Conservation (phyloP, 2,888 invertebrate species). For the Neuroscelio doddi region DNA sequence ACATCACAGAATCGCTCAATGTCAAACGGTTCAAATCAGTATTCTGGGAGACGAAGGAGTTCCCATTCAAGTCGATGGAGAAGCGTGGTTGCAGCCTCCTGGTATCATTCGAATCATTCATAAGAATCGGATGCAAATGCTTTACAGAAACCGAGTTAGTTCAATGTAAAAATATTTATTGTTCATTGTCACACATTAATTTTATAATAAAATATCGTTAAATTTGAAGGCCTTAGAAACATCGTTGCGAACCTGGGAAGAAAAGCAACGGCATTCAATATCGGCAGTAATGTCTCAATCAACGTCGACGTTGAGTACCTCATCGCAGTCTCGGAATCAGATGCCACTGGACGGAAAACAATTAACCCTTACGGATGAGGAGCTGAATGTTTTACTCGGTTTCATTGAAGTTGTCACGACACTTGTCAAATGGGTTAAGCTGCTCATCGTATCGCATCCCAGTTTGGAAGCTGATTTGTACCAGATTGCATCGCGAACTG, state of each 20-base stretch:
- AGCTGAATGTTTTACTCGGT: slow-evolving; percentile 81
- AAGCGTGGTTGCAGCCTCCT: slow-evolving; percentile 98
- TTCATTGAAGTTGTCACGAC: slow-evolving; percentile 89
- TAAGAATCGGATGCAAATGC: slow-evolving; percentile 97
- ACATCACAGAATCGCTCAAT: slow-evolving; percentile 97
- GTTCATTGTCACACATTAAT: slow-evolving; percentile 4
- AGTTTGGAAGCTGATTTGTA: slow-evolving; percentile 83
- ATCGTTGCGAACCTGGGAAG: slow-evolving; percentile 90
- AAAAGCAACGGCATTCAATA: slow-evolving; percentile 79
- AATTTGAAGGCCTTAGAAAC: slow-evolving; percentile 83
- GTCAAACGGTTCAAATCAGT: slow-evolving; percentile 95
- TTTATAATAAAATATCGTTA: neutral
- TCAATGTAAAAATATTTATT: neutral
- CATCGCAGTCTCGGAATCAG: slow-evolving; percentile 53
- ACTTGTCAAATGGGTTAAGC: slow-evolving; percentile 87
- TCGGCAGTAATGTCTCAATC: slow-evolving; percentile 66
- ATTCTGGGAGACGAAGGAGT: slow-evolving; percentile 94
- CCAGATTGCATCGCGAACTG: slow-evolving; percentile 81
- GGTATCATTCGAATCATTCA: slow-evolving; percentile 96
- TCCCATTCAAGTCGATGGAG: slow-evolving; percentile 97
- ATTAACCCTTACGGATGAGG: slow-evolving; percentile 76
- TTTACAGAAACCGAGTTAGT: slow-evolving; percentile 87
- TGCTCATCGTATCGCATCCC: slow-evolving; percentile 79
- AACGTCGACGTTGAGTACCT: slow-evolving; percentile 56
- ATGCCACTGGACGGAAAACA: slow-evolving; percentile 73